Percentiles rank a stretch among this genome's conserved stretches.
Evolutionary conservation across 2,113 vertebrate species (phyloP).

Genomic region (Ciconia boyciana): DNA sequence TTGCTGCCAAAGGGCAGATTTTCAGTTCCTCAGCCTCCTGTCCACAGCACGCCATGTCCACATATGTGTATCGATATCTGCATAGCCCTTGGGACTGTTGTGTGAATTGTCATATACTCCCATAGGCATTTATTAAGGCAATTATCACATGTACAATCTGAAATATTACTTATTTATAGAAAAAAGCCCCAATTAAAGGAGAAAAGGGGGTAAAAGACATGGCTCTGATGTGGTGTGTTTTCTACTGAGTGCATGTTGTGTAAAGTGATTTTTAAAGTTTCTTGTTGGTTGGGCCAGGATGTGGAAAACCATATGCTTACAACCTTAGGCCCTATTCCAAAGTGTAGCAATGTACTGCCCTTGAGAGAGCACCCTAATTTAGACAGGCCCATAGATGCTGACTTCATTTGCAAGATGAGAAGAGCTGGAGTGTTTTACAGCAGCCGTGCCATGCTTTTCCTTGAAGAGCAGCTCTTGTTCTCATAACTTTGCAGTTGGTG

Average conservation of each 20-base stretch:
- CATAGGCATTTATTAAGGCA: neutral
- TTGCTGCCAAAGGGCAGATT: neutral
- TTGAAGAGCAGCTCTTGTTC: neutral
- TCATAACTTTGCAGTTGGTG: neutral
- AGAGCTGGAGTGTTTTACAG: neutral
- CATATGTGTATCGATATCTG: neutral
- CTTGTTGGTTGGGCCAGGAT: neutral
- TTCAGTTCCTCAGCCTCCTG: neutral
- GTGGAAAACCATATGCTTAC: neutral
- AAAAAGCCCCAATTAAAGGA: neutral
- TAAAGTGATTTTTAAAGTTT: neutral
- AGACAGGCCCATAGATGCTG: neutral
- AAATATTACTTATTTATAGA: neutral
- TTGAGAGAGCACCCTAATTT: neutral
- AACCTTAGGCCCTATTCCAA: neutral
- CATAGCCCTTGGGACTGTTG: neutral
- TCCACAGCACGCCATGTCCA: fast-evolving
- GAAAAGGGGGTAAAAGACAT: neutral
- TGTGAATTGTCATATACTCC: neutral
- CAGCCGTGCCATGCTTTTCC: neutral
- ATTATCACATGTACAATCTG: neutral
- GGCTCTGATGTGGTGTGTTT: neutral
- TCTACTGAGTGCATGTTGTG: neutral
- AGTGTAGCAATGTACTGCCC: neutral
- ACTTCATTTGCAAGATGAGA: neutral